phyloP scores from a whole-genome alignment of 1,140 invertebrate genomes.

The Brachionus calyciflorus region DNA sequence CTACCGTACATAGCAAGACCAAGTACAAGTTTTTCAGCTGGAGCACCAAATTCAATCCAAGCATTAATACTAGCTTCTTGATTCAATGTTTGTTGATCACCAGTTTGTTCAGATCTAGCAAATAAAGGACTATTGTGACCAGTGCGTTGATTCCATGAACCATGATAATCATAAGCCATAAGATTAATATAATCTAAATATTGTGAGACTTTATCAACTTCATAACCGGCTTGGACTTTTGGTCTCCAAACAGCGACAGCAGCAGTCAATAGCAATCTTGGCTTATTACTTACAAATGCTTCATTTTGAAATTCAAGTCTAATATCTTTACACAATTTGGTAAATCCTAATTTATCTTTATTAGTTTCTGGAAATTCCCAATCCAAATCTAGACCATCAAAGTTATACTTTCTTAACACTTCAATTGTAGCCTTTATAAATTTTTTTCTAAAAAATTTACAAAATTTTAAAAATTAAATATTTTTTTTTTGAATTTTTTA shows the following conservation, averaged over 20 bases:
- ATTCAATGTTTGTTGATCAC: conserved; percentile 48
- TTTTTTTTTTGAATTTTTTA: no score
- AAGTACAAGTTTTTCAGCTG: conserved; percentile 73
- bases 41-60: conserved; percentile 76
- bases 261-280: conserved; percentile 81
- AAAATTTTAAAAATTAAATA: no score
- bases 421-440: conserved; percentile 66
- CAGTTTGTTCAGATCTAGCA: conserved; percentile 50
- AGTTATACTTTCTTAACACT: conserved; percentile 84
- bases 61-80: conserved; percentile 53
- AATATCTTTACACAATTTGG: conserved; percentile 75
- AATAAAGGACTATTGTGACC: conserved; percentile 59
- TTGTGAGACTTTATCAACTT: conserved; percentile 77
- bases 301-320: conserved; percentile 84
- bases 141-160: conserved; percentile 88
- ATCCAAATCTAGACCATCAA: conserved; percentile 91
- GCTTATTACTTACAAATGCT: conserved; percentile 69
- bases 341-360: conserved; percentile 83
- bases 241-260: conserved; percentile 79
- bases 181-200: conserved; percentile 93
- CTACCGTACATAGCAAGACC: conserved; percentile 79
- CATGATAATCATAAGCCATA: conserved; percentile 84
- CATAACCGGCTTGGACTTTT: conserved; percentile 88
- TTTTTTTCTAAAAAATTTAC: no score
- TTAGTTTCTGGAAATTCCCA: conserved; percentile 88